A percentile compares a stretch with the other conserved stretches of the same genome.
These are phyloP conservation scores for Paratrypauchen microcephalus DNA, from an alignment of 2,797 vertebrate species.

Conservation along the genomic window DNA sequence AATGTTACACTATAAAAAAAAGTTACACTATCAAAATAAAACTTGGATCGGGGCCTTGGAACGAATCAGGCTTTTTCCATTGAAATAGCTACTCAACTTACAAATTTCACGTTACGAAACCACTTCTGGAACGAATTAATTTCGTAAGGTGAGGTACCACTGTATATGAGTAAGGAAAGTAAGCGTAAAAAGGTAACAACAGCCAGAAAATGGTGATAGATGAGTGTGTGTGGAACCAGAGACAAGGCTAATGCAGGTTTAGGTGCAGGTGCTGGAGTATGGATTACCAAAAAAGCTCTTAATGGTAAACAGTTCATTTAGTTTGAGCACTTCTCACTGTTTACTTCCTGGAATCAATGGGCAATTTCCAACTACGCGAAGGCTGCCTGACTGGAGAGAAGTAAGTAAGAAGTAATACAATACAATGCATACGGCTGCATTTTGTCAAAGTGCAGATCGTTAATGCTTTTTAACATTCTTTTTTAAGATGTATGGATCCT, in stretches of 20 bases:
- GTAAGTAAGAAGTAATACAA: background rate
- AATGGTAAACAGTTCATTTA: slow-evolving; percentile 2
- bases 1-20: too few species aligned
- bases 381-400: too few species aligned
- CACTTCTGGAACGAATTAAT: too few species aligned
- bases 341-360: background rate
- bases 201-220: background rate
- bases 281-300: slow-evolving; percentile 2
- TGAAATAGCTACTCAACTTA: too few species aligned
- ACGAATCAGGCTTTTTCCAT: too few species aligned
- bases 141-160: too few species aligned
- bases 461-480: too few species aligned
- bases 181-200: background rate
- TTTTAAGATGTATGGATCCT: too few species aligned
- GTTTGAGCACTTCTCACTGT: background rate
- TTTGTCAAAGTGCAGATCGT: background rate
- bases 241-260: background rate
- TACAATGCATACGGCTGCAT: background rate
- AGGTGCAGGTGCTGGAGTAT: background rate
- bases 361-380: background rate
- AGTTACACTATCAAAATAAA: too few species aligned
- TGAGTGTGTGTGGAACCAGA: slow-evolving; percentile 1
- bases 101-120: too few species aligned
- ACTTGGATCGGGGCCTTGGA: too few species aligned
- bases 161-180: background rate